These are phyloP conservation scores for Hirtodrosophila duncani DNA, from an alignment of 2,888 invertebrate genomes.

Conservation along the genomic window DNA sequence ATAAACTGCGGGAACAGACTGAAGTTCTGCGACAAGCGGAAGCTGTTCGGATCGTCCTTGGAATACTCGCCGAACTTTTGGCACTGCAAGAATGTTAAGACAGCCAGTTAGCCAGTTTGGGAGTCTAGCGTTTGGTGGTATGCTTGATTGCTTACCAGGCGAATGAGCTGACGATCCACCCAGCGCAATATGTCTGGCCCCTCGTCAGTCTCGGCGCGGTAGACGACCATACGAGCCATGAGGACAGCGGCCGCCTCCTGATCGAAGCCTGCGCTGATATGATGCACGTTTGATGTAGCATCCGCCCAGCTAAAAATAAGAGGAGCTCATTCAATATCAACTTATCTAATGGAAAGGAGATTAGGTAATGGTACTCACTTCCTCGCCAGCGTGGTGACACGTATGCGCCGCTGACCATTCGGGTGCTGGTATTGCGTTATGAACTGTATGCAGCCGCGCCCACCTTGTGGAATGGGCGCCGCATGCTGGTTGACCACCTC, in stretches of 20 bases:
- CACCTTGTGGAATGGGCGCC: conserved; percentile 95
- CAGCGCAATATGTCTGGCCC: conserved; percentile 98
- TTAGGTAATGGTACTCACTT: conserved; percentile 82
- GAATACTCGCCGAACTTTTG: conserved; percentile 99
- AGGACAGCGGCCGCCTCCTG: conserved; percentile 98
- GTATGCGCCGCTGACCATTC: conserved; percentile 94
- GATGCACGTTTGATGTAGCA: conserved; percentile 91
- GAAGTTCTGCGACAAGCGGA: conserved; percentile 97
- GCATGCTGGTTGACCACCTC: conserved; percentile 98
- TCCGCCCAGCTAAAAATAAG: conserved; percentile 91
- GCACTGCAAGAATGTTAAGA: conserved; percentile 83
- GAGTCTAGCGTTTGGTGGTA: not conserved
- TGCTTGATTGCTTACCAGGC: conserved; percentile 87
- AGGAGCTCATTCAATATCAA: not conserved
- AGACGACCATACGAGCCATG: conserved; percentile 97
- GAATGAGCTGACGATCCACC: conserved; percentile 98
- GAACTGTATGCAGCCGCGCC: conserved; percentile 97
- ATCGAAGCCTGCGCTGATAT: conserved; percentile 96
- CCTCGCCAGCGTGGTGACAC: conserved; percentile 98
- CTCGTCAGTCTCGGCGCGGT: conserved; percentile 95
- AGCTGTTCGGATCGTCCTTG: conserved; percentile 98
- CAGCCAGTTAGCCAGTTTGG: not conserved
- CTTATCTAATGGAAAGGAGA: not conserved
- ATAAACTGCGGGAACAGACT: conserved; percentile 99
- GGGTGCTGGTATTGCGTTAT: conserved; percentile 99